Conservation (phyloP, 2,888 invertebrate species). For the Neoascia interrupta region DNA sequence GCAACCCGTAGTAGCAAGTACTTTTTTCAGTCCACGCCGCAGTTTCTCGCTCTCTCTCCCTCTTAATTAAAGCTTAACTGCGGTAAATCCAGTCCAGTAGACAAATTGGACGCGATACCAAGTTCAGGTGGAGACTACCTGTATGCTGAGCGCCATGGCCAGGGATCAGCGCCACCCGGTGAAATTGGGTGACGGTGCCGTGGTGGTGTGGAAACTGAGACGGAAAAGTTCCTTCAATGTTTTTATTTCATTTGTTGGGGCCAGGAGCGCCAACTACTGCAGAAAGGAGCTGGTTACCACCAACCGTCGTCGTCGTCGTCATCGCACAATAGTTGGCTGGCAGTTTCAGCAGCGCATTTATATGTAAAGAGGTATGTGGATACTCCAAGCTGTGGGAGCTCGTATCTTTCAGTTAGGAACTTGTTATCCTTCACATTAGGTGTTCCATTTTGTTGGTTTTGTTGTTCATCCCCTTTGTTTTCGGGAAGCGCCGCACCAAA, state of each 20-base stretch:
- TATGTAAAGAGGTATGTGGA: conserved; percentile 29
- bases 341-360: conserved; percentile 47
- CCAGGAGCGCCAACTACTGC: conserved; percentile 16
- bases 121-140: conserved; percentile 21
- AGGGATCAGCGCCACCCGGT: conserved; percentile 1
- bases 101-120: conserved; percentile 60
- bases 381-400: conserved; percentile 23
- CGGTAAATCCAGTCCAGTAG: conserved; percentile 61
- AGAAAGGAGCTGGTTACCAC: conserved; percentile 34
- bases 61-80: conserved; percentile 68
- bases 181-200: conserved; percentile 56
- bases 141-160: not conserved
- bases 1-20: conserved; percentile 16
- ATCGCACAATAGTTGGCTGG: too few species aligned
- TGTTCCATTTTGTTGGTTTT: conserved; percentile 63
- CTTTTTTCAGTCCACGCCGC: conserved; percentile 48
- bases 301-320: conserved; percentile 10
- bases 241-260: conserved; percentile 35
- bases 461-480: conserved; percentile 54
- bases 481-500: not conserved
- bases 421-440: conserved; percentile 68
- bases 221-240: conserved; percentile 27
- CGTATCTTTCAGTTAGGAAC: conserved; percentile 56
- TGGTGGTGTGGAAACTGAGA: conserved; percentile 20
- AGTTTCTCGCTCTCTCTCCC: conserved; percentile 45